A percentile compares a stretch with the other conserved stretches of the same genome.
phyloP scores from a whole-genome alignment of 2,888 invertebrate genomes.

The Andrena praecox region DNA sequence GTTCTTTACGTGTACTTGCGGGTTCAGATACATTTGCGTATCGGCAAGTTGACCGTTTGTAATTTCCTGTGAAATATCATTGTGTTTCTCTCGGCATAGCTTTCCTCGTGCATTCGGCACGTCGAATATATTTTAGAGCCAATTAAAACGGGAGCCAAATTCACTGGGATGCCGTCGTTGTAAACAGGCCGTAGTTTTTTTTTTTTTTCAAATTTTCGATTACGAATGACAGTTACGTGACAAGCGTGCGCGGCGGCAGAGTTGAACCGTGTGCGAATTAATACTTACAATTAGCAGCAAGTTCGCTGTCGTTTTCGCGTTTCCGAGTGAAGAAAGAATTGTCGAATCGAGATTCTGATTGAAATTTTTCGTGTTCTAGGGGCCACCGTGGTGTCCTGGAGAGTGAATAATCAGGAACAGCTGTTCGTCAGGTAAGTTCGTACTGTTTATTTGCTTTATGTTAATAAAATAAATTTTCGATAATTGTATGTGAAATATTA shows the following conservation, averaged over 20 bases:
- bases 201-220: constrained; percentile 26
- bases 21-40: not conserved
- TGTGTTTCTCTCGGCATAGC: not conserved
- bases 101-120: not conserved
- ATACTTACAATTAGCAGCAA: not conserved
- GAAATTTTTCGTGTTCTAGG: constrained; percentile 88
- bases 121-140: not conserved
- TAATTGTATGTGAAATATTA: not conserved
- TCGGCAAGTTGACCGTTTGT: not conserved
- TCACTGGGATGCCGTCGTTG: constrained; percentile 8
- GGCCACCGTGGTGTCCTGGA: constrained; percentile 98
- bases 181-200: constrained; percentile 40
- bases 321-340: not conserved
- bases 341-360: constrained; percentile 53
- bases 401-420: constrained; percentile 98
- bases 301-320: not conserved
- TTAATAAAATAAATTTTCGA: not conserved
- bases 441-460: not conserved
- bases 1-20: constrained; percentile 31
- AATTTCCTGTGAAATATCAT: not conserved
- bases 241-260: constrained; percentile 18
- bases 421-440: constrained; percentile 96
- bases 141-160: not conserved
- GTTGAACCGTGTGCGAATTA: constrained; percentile 3
- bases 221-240: constrained; percentile 20